phyloP scores from a whole-genome alignment of 2,888 invertebrate species.

The Acanthosepion pharaonis region DNA sequence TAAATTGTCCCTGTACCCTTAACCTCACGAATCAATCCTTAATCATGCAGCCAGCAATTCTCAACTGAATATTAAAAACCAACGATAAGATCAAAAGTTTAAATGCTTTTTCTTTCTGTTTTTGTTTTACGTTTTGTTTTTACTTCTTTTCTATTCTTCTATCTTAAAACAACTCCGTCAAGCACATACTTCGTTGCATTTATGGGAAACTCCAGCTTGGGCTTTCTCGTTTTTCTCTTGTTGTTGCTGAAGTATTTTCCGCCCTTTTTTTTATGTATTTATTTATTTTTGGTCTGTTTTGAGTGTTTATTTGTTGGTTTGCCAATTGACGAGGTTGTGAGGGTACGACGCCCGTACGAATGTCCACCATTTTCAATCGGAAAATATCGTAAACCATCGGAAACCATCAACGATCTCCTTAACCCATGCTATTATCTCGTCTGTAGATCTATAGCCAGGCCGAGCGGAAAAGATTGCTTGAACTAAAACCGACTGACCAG shows the following conservation, averaged over 20 bases:
- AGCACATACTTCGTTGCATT: background rate
- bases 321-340: background rate
- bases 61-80: background rate
- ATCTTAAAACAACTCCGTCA: background rate
- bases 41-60: background rate
- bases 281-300: background rate
- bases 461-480: no score
- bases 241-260: background rate
- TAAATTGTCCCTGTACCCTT: background rate
- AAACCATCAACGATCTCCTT: background rate
- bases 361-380: background rate
- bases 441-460: background rate
- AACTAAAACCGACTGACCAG: no score
- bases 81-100: background rate
- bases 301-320: background rate
- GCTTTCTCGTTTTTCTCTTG: background rate
- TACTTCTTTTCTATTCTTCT: background rate
- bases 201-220: slow-evolving; percentile 33
- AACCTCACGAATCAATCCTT: background rate
- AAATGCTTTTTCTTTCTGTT: background rate
- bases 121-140: background rate
- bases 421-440: background rate
- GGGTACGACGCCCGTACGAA: background rate
- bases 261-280: background rate
- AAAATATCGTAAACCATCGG: background rate